Evolutionary conservation across 2,888 invertebrate genomes (phyloP), one percentile per base, ranked within the genome.

Genomic region (Argyresthia albistria): DNA sequence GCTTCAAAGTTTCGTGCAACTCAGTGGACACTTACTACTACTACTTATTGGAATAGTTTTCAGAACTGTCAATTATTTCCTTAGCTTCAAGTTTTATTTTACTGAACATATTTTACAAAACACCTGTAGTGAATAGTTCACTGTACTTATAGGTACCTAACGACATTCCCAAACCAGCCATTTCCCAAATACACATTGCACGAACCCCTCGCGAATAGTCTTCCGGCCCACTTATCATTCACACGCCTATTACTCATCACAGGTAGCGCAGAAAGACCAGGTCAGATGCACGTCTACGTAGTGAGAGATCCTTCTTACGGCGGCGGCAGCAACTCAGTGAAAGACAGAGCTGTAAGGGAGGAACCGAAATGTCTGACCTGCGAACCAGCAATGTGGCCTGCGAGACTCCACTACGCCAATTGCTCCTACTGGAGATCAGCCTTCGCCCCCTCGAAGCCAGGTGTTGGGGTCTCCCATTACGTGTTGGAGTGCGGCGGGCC

Each of bases 401-500:
- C 93, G 68, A 90, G 94, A 64, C 90, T 90, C 66, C 92, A 93
- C 73, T 95, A 95, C 80, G 91, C 92, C 52, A 95, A 96, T 79
- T 97, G 97, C 81, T 93, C 95, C 51, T 95, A 94, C 82, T 96
- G 95, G 89, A 91, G 90, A 67, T 95, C 95, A 50, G 90, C 91
- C 63, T 92, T 95, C 65, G 92, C 90, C 46, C 90, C 91, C 43
- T 66, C 87, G 54, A 77, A 74, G 49, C 80, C 83, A 10, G 73
- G 69, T 53, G 70, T 78, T 52, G 88, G 86, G 83, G 84, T 87
- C 62, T 78, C 84, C 54, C 84, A 86, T 71, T 96, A 95, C 76
- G 95, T 96, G 61, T 89, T 97, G 62, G 92, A 95, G 70, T 98
- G 98, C 79, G 93, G 94, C 65, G 97, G 97, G n/a, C 97, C 97